Evolutionary conservation across 2,888 invertebrate species (phyloP).

Genomic region (Danaus chrysippus): DNA sequence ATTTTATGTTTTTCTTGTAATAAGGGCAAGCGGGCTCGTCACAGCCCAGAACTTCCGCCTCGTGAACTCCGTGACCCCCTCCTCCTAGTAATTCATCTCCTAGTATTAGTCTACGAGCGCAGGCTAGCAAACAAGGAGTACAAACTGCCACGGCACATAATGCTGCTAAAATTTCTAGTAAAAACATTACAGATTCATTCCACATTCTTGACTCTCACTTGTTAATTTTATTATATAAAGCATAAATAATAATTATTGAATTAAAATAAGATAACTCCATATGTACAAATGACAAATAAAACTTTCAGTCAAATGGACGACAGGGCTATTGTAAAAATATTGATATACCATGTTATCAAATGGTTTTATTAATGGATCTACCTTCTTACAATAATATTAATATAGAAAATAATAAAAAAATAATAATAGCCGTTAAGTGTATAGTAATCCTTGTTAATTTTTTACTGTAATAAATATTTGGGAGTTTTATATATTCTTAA

Average conservation of each 20-base stretch:
- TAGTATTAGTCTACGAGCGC: slow-evolving; percentile 55
- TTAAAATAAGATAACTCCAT: not conserved
- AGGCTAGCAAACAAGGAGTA: slow-evolving; percentile 64
- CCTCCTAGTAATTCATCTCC: slow-evolving; percentile 58
- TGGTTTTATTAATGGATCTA: too few relatives aligned
- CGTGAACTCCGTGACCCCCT: slow-evolving; percentile 44
- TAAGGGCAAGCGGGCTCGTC: slow-evolving; percentile 71
- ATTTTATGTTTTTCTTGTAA: slow-evolving; percentile 64
- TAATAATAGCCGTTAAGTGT: too few relatives aligned
- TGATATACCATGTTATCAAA: too few relatives aligned
- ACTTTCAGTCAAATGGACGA: too few relatives aligned
- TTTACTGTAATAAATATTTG: too few relatives aligned
- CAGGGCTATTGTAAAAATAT: too few relatives aligned
- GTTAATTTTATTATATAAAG: not conserved
- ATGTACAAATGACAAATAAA: slow-evolving; percentile 6
- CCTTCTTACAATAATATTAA: too few relatives aligned
- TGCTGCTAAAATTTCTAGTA: slow-evolving; percentile 62
- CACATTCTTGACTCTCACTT: slow-evolving; percentile 41
- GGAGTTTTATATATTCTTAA: too few relatives aligned
- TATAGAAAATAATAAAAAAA: too few relatives aligned
- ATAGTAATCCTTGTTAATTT: too few relatives aligned
- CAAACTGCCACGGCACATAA: slow-evolving; percentile 68
- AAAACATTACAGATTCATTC: slow-evolving; percentile 59
- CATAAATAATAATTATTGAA: not conserved
- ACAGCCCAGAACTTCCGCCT: slow-evolving; percentile 64